These are phyloP conservation scores for Hypanus sabinus DNA, from an alignment of 2,113 vertebrate genomes.

Conservation along the genomic window DNA sequence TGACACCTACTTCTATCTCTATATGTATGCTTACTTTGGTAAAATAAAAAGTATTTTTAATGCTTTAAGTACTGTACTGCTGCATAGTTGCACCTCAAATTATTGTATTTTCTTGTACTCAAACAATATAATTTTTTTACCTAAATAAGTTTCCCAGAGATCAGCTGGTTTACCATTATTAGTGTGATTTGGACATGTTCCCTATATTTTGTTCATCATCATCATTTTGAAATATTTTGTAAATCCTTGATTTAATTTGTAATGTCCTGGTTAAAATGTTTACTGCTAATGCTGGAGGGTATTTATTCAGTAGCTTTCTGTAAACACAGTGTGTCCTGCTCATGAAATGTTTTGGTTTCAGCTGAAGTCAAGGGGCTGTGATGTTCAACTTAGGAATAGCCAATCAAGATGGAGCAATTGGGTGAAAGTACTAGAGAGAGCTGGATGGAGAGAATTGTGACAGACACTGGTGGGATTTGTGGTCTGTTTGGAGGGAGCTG, in stretches of 20 bases:
- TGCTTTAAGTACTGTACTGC: background rate
- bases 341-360: too few species aligned
- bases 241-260: background rate
- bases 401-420: too few species aligned
- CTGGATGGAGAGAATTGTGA: too few species aligned
- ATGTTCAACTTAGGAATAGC: too few species aligned
- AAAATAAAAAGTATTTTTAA: background rate
- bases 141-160: background rate
- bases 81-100: background rate
- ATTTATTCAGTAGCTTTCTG: too few species aligned
- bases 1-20: background rate
- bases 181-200: background rate
- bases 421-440: too few species aligned
- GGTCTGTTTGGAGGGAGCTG: too few species aligned
- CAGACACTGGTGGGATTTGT: too few species aligned
- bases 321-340: too few species aligned
- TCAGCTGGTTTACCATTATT: background rate
- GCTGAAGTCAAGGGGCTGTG: too few species aligned
- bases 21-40: background rate
- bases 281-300: too few species aligned
- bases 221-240: background rate
- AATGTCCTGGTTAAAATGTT: too few species aligned
- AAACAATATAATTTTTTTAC: background rate
- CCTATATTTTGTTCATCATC: background rate
- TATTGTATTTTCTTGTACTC: background rate